Evolutionary conservation across 2,113 vertebrate species (phyloP), one percentile per base, ranked within the genome.

Genomic region (Nanorana parkeri): DNA sequence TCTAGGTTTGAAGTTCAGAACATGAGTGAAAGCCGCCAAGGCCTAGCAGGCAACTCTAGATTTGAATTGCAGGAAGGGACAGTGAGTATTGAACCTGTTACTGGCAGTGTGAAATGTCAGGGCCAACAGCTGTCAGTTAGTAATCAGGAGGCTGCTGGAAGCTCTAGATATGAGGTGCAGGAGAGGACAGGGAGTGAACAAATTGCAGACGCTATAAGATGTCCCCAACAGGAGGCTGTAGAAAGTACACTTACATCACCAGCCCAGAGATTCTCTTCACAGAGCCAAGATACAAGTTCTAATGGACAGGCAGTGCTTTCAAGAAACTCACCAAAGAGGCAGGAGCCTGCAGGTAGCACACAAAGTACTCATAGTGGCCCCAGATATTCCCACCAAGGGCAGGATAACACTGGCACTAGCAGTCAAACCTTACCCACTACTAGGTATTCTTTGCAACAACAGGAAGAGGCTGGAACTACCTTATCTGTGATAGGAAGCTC

Each of bases 401-500:
- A 36, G 29, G 66, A 58, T 5, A n/a, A 13, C 16, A 17, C 52
- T 7, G 23, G 36, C 20, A 21, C 52, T 19, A 63, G 67, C 26
- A 71, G 56, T 19, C 75, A 78, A 3, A 28, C 67, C 1, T 29
- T 66, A 51, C 17, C 82, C 2, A 17, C 58, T 5, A 1, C 75
- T 64, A 83, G 74, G 26, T 63, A 63, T 54, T 56, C 74, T 68
- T 51, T 69, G n/a, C 81, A 83, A n/a, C 23, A 52, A 5, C 73
- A 83, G 19, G 66, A 68, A 47, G 71, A 55, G 17, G n/a, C 61
- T 41, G 60, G 86, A 13, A 83, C 63, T 11, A 80, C 83, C 0
- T 82, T 87, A n/a, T 68, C 88, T 21, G 77, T 87, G 15, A 83
- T 87, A 16, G 82, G 74, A n/a, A 76, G 76, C 4, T 86, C 89